Percentiles rank a stretch among this genome's conserved stretches.
phyloP scores from a whole-genome alignment of 2,797 vertebrate species.

The Thripadectes ignobilis region DNA sequence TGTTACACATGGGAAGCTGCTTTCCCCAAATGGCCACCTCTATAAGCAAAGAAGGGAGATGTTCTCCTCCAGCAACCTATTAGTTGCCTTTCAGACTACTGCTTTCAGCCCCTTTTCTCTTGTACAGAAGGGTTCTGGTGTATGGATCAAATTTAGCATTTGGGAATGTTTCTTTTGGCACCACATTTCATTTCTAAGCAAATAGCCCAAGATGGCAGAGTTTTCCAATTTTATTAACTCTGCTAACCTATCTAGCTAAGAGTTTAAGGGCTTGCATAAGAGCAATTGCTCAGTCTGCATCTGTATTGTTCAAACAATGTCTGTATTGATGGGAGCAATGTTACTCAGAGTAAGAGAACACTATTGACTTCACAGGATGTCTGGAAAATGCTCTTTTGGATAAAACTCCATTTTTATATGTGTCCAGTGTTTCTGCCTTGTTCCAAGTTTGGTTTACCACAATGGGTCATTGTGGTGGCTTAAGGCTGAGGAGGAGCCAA shows the following conservation, averaged over 20 bases:
- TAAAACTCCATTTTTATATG: background rate
- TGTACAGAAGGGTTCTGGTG: background rate
- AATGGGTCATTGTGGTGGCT: accelerated
- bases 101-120: background rate
- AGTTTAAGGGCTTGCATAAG: background rate
- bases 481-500: background rate
- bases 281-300: background rate
- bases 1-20: background rate
- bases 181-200: background rate
- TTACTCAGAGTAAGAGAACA: background rate
- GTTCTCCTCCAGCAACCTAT: accelerated
- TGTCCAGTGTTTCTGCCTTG: background rate
- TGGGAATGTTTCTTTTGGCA: background rate
- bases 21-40: background rate
- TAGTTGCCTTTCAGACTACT: background rate
- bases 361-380: background rate
- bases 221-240: background rate
- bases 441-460: background rate
- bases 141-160: background rate
- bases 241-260: background rate
- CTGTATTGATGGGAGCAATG: background rate
- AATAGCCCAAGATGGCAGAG: background rate
- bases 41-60: background rate
- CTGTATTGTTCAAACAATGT: background rate
- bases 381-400: background rate